Base-by-base conservation (phyloP, 2,888 invertebrate species). In the Drosophila lacicola region DNA sequence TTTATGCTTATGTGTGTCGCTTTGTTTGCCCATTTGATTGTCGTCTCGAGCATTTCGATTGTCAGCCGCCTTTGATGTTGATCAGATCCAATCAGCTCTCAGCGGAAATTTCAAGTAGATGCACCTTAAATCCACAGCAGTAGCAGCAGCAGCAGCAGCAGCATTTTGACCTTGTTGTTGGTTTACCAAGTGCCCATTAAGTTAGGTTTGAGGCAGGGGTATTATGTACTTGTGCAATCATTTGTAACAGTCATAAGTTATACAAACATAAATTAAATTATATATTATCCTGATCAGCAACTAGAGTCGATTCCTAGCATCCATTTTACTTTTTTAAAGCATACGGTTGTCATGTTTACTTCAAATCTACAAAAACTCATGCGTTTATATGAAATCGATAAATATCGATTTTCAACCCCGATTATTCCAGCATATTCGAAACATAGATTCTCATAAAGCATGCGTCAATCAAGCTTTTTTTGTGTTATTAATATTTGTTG, bases 11-110 rank as follows among this genome's bases (percentile, higher is more conserved):
- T 64, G 55, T 71, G 65, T 74, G 78, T 63, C 47, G 49, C 58
- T 61, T 88, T 84, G 70, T 80, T 86, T 78, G 72, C 80, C 82
- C 64, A 81, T 87, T 81, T 87, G 87, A 82, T 82, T 82, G 88
- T 84, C 69, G 53, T 84, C 76, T 78, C 69, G 51, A 66, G 68
- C 67, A 64, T 80, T 85, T 85, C 70, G 67, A 70, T 88, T 83
- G 82, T 73, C 79, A 69, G 76, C 55, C 53, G 65, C 39, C 73
- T 78, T 78, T 80, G 77, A 71, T 73, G 74, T 73, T 66, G 66
- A 66, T 69, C 78, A 64, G 61, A 72, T 46, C 70, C 82, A 79
- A 81, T 81, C 82, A 81, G 70, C 63, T 47, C 51, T 44, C 46
- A 56, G 42, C 80, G 82, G 82, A 80, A 73, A 78, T 67, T 77